These are phyloP conservation scores for Thryonomys swinderianus DNA, from an alignment of 2,113 vertebrate genomes.

Conservation along the genomic window DNA sequence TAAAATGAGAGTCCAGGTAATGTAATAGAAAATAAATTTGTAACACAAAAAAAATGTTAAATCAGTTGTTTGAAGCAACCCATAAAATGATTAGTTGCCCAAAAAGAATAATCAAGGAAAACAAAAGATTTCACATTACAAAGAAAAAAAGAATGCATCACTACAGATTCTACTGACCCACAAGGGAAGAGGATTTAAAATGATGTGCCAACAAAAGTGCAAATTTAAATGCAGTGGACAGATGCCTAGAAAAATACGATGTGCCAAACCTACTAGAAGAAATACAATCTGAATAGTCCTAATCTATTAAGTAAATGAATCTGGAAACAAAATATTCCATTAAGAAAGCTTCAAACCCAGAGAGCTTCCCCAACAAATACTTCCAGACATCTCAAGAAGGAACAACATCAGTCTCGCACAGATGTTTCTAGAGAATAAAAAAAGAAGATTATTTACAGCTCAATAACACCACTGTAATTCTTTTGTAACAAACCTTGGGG, in stretches of 20 bases:
- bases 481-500: conserved; percentile 12
- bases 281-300: neutral
- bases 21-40: conserved; percentile 4
- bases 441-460: conserved; percentile 16
- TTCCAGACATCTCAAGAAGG: conserved; percentile 16
- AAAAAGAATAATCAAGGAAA: conserved; percentile 28
- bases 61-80: neutral
- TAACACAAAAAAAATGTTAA: neutral
- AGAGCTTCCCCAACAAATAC: neutral
- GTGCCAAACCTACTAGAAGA: neutral
- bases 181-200: no score
- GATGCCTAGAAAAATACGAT: neutral
- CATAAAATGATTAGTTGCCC: neutral
- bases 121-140: neutral
- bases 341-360: neutral
- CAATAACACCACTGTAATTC: neutral
- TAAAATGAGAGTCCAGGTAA: neutral
- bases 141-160: neutral
- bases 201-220: neutral
- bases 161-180: neutral
- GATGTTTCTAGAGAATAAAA: conserved; percentile 32
- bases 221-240: neutral
- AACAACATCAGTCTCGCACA: neutral
- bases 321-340: neutral
- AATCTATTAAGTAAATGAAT: conserved; percentile 1